phyloP scores from a whole-genome alignment of 1,140 invertebrate species.

The Zaprionus davidi region DNA sequence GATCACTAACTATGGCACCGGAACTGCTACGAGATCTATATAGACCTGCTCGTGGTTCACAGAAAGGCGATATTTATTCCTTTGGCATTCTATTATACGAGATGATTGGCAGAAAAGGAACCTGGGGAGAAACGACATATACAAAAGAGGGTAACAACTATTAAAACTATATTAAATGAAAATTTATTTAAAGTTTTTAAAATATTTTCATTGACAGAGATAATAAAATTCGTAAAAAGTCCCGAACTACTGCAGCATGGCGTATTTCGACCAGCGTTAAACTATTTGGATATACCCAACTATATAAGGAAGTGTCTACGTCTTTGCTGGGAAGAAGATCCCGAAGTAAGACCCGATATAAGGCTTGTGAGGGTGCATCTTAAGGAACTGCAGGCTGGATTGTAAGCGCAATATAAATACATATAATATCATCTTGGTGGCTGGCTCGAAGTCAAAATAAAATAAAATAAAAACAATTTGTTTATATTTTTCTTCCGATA shows the following conservation, averaged over 20 bases:
- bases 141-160: slow-evolving; percentile 86
- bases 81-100: slow-evolving; percentile 97
- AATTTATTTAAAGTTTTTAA: background rate
- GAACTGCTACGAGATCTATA: slow-evolving; percentile 90
- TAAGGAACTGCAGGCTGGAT: slow-evolving; percentile 91
- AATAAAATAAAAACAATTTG: too few relatives aligned
- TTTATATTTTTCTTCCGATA: too few relatives aligned
- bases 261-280: slow-evolving; percentile 92
- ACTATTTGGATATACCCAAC: slow-evolving; percentile 94
- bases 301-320: slow-evolving; percentile 95
- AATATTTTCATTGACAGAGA: slow-evolving; percentile 86
- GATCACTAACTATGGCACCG: slow-evolving; percentile 94
- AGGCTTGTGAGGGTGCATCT: slow-evolving; percentile 88
- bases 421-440: too few relatives aligned
- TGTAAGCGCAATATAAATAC: slow-evolving; percentile 85
- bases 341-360: slow-evolving; percentile 94
- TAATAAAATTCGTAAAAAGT: slow-evolving; percentile 94
- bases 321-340: slow-evolving; percentile 92
- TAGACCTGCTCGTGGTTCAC: slow-evolving; percentile 89
- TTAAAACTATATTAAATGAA: background rate
- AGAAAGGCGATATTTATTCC: slow-evolving; percentile 94
- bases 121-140: slow-evolving; percentile 89
- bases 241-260: slow-evolving; percentile 91
- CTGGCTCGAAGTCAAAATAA: too few relatives aligned
- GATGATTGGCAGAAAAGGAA: slow-evolving; percentile 93